Evolutionary conservation across 1,140 invertebrate genomes (phyloP).

Genomic region (Drosophila ambigua): DNA sequence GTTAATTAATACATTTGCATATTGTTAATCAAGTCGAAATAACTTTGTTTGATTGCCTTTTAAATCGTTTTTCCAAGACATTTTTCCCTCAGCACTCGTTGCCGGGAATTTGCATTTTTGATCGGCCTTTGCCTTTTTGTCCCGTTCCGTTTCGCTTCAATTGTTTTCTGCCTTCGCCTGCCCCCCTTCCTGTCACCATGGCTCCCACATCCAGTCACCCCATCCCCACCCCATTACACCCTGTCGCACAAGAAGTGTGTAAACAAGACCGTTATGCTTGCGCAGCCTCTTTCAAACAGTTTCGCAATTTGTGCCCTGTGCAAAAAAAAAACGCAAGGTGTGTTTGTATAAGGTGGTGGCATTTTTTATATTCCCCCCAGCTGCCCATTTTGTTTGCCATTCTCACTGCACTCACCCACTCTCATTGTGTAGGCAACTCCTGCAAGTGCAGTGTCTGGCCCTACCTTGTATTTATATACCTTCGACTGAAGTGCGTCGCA

Average conservation of each 20-base stretch:
- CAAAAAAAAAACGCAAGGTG: constrained; percentile 8
- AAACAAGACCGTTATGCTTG: constrained; percentile 8
- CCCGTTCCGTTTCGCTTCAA: too few species aligned
- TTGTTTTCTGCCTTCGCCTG: too few species aligned
- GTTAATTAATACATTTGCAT: constrained; percentile 31
- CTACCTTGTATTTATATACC: constrained; percentile 34
- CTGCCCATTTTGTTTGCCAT: too few species aligned
- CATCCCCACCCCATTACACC: too few species aligned
- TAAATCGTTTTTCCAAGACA: neutral
- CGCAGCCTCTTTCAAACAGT: constrained; percentile 1
- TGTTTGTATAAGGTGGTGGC: neutral
- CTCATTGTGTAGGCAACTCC: too few species aligned
- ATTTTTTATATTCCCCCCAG: neutral
- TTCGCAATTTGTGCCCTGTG: constrained; percentile 36
- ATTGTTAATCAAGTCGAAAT: constrained; percentile 6
- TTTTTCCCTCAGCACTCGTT: too few species aligned
- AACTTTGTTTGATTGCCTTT: too few species aligned
- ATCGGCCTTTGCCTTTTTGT: too few species aligned
- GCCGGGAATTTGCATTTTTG: too few species aligned
- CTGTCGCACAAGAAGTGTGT: neutral
- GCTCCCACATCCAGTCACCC: too few species aligned
- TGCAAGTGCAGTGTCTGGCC: constrained; percentile 42
- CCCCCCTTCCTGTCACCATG: too few species aligned
- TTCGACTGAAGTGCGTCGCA: constrained; percentile 63
- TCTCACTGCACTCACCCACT: too few species aligned